Evolutionary conservation across 92 coral and sea anemone genomes (phyloP).

Genomic region (Desmophyllum pertusum): DNA sequence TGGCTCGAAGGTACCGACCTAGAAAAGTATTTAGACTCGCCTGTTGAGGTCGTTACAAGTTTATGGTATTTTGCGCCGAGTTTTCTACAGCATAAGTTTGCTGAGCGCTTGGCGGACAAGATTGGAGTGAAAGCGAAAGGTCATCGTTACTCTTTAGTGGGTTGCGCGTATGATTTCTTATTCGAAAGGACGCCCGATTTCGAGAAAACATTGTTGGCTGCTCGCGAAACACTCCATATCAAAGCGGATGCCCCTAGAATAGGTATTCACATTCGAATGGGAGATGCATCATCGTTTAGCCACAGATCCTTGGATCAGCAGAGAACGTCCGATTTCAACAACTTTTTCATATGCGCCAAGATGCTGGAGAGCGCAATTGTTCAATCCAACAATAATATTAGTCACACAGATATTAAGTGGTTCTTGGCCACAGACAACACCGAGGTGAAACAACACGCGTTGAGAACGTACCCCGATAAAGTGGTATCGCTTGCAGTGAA

Average conservation of each 20-base stretch:
- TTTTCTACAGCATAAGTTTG: slow-evolving; percentile 56
- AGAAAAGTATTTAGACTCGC: slow-evolving; percentile 38
- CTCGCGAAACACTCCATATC: slow-evolving; percentile 39
- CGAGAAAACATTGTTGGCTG: slow-evolving; percentile 26
- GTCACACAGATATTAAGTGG: slow-evolving; percentile 58
- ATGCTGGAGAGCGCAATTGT: slow-evolving; percentile 46
- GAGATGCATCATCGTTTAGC: slow-evolving; percentile 49
- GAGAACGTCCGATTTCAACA: slow-evolving; percentile 33
- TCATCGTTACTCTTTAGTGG: slow-evolving; percentile 60
- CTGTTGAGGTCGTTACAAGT: slow-evolving; percentile 65
- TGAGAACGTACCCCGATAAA: slow-evolving; percentile 54
- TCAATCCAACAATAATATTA: slow-evolving; percentile 25
- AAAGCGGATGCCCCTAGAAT: slow-evolving; percentile 49
- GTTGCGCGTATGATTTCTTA: slow-evolving; percentile 78
- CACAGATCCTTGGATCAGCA: slow-evolving; percentile 1
- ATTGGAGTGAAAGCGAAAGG: slow-evolving; percentile 51
- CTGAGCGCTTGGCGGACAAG: slow-evolving; percentile 33
- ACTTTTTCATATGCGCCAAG: slow-evolving; percentile 65
- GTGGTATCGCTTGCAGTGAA: slow-evolving; percentile 53
- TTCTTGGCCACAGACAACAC: slow-evolving; percentile 73
- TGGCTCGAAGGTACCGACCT: slow-evolving; percentile 63
- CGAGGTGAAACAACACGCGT: slow-evolving; percentile 53
- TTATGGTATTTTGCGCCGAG: slow-evolving; percentile 75
- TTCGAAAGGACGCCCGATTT: slow-evolving; percentile 50
- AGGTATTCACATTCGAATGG: slow-evolving; percentile 78